phyloP scores from a whole-genome alignment of 2,888 invertebrate species.

The Rhyacophila evoluta region DNA sequence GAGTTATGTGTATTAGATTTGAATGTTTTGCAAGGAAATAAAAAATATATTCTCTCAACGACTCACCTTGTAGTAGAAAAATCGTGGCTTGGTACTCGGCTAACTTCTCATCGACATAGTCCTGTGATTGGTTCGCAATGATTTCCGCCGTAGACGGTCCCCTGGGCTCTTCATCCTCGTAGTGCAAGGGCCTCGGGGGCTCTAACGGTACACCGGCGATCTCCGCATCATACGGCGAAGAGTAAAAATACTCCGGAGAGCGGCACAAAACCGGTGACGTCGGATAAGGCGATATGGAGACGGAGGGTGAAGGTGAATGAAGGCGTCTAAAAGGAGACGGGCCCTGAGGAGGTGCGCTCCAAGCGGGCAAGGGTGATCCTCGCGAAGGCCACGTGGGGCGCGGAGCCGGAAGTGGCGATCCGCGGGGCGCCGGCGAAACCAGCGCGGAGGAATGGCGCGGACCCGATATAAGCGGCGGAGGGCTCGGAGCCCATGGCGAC shows the following conservation, averaged over 20 bases:
- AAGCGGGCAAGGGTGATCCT: conserved; percentile 63
- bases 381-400: conserved; percentile 64
- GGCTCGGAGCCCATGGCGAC: conserved; percentile 82
- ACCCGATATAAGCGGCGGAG: conserved; percentile 78
- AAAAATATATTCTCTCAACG: neutral
- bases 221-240: conserved; percentile 72
- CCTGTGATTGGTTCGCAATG: conserved; percentile 93
- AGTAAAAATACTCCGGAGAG: conserved; percentile 73
- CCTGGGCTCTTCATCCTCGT: conserved; percentile 77
- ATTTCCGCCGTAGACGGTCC: conserved; percentile 92
- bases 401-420: conserved; percentile 70
- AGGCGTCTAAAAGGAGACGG: conserved; percentile 64
- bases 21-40: too few species aligned
- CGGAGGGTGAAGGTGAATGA: conserved; percentile 67
- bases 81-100: conserved; percentile 95
- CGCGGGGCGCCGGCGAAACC: conserved; percentile 66
- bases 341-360: conserved; percentile 60
- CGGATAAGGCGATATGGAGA: conserved; percentile 68
- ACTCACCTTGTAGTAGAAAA: conserved; percentile 87
- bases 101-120: conserved; percentile 93
- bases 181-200: conserved; percentile 75
- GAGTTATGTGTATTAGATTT: too few species aligned
- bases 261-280: conserved; percentile 71
- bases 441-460: conserved; percentile 70
- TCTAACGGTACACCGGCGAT: conserved; percentile 83